A percentile compares a stretch with the other conserved stretches of the same genome.
phyloP scores from a whole-genome alignment of 2,797 vertebrate genomes.

The Mormyrus hasselquistii region DNA sequence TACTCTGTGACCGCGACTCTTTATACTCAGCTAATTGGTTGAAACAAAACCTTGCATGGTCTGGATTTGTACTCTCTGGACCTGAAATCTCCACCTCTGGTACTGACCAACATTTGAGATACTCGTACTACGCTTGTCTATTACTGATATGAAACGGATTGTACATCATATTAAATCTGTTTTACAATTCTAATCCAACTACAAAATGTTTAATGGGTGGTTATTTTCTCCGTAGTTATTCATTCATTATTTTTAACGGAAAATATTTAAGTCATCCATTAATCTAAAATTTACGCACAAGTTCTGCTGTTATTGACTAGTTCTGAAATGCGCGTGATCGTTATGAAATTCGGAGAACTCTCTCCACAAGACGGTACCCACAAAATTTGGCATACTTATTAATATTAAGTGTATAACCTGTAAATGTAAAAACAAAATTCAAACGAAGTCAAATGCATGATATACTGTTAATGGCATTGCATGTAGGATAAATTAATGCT shows the following conservation, averaged over 20 bases:
- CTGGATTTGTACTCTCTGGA: no score
- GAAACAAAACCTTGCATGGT: no score
- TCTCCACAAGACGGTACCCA: background rate
- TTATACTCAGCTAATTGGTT: no score
- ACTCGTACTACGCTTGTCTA: background rate
- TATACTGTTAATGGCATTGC: background rate
- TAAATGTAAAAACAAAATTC: background rate
- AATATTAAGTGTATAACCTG: background rate
- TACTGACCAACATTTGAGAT: background rate
- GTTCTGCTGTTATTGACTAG: background rate
- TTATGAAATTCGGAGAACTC: background rate
- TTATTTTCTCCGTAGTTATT: background rate
- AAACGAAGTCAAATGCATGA: background rate
- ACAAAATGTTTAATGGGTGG: background rate
- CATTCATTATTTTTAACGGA: background rate
- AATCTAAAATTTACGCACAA: background rate
- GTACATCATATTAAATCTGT: background rate
- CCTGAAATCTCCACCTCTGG: no score
- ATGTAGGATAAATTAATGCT: background rate
- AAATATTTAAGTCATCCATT: background rate
- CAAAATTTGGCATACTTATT: background rate
- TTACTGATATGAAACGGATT: background rate
- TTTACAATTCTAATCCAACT: background rate
- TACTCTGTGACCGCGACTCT: no score
- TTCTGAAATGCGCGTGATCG: background rate